A percentile compares a stretch with the other conserved stretches of the same genome.
Evolutionary conservation across 2,888 invertebrate species (phyloP).

Genomic region (Phaedon cochleariae): DNA sequence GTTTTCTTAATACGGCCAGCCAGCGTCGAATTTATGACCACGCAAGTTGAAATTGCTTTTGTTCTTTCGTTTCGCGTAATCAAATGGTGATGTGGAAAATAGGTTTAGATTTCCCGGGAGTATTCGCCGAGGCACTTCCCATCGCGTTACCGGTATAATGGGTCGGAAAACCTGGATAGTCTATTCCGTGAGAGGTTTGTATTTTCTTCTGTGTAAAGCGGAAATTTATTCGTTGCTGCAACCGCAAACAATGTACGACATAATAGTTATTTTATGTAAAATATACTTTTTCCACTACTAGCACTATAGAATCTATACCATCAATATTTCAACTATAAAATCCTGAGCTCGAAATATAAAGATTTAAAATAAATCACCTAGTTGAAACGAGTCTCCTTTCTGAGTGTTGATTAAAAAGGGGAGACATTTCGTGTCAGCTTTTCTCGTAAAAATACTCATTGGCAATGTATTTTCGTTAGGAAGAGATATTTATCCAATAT

Average conservation of each 20-base stretch:
- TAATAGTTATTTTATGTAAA: no score
- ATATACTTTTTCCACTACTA: no score
- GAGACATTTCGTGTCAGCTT: no score
- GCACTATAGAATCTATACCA: no score
- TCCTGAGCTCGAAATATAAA: no score
- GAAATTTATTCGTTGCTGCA: not conserved
- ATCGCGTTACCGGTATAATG: slow-evolving; percentile 32
- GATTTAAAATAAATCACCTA: no score
- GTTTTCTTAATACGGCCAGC: slow-evolving; percentile 25
- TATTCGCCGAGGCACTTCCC: slow-evolving; percentile 32
- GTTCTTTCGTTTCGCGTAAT: slow-evolving; percentile 39
- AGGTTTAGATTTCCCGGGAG: slow-evolving; percentile 40
- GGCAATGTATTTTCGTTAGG: no score
- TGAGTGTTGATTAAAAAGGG: no score
- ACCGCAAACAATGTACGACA: not conserved
- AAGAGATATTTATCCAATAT: no score
- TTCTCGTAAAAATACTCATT: no score
- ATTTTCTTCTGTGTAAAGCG: not conserved
- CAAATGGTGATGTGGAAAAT: slow-evolving; percentile 39
- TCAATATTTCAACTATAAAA: no score
- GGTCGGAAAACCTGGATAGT: slow-evolving; percentile 30
- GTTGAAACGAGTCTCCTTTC: no score
- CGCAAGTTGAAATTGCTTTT: slow-evolving; percentile 40
- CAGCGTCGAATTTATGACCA: slow-evolving; percentile 24
- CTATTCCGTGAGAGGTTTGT: slow-evolving; percentile 23